Evolutionary conservation across 2,888 invertebrate genomes (phyloP), one percentile per base, ranked within the genome.

Genomic region (Campopleginae sp.): DNA sequence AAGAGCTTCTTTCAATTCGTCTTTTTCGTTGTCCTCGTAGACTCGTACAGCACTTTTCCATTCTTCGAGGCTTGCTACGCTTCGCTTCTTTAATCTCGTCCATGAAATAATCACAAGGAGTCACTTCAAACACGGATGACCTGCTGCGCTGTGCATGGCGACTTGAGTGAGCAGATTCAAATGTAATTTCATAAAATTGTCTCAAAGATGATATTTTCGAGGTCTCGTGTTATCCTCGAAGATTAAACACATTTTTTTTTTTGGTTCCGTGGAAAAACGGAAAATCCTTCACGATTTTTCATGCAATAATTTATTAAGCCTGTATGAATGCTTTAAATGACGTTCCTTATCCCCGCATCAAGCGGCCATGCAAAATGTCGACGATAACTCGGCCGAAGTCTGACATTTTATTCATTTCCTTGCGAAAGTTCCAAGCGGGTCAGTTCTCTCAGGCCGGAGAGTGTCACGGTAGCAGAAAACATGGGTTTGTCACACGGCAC

Each of bases 1-100:
- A 66, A 58, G 46, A 77, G 76, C 68, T 77, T 63, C 61, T 44
- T 19, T 65, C 80, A 8, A 68, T 3, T 23, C 70, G 42, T 51
- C 27, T 23, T 48, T 46, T 19, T 31, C 65, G 42, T 80, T 61
- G 70, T 17, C 27, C 46, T 31, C 27, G 63, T 23, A 27, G 42
- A 51, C 74, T 44, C 65, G 14, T 48, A 7, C 17, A 38, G n/a
- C 19, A 46, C 23, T 7, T 27, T n/a, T 51, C 72, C 78, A 58
- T 66, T 74, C 46, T 44, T 12, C 46, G 12, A 23, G 7, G 23
- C 54, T 19, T 31, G 7, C 31, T 61, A 7, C 17, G 10, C 23
- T n/a, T 14, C 42, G 33, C 31, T 78, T 38, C 70, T 61, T 54
- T 54, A 51, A 42, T 33, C 68, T 46, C 70, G 27, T 65, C 31